phyloP scores from a whole-genome alignment of 2,888 invertebrate genomes.

The Meliscaeva auricollis region DNA sequence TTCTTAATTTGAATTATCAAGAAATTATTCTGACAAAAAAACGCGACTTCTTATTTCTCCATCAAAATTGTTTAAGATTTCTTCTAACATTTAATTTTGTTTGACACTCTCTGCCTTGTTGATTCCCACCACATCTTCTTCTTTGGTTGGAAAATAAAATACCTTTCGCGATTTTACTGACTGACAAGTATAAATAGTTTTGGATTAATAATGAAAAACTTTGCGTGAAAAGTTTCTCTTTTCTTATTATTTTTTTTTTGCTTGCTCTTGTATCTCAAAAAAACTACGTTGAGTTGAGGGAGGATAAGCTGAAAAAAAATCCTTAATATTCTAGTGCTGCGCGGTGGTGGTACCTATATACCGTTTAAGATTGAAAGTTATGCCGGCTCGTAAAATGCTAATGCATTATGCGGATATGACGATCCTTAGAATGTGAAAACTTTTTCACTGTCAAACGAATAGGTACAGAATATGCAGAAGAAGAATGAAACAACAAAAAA shows the following conservation, averaged over 20 bases:
- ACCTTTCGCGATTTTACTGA: background rate
- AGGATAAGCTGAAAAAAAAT: no score
- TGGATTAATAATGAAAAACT: conserved; percentile 34
- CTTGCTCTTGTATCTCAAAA: background rate
- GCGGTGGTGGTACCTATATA: background rate
- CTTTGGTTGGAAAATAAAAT: background rate
- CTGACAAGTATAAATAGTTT: conserved; percentile 39
- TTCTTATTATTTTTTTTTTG: background rate
- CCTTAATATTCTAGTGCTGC: background rate
- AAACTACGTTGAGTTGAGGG: background rate
- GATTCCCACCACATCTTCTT: no score
- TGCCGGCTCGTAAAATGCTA: conserved; percentile 33
- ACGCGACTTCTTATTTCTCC: no score
- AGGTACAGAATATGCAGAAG: background rate
- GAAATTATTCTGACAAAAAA: no score
- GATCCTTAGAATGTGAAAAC: conserved; percentile 52
- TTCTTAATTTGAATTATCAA: no score
- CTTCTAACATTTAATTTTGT: no score
- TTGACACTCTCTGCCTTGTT: no score
- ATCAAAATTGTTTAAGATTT: no score
- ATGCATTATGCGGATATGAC: conserved; percentile 46
- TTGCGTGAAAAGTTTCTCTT: background rate
- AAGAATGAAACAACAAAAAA: background rate
- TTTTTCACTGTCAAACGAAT: conserved; percentile 4
- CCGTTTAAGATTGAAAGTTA: conserved; percentile 25